These are phyloP conservation scores for Conus betulinus DNA, from an alignment of 1,140 invertebrate species.

Conservation along the genomic window DNA sequence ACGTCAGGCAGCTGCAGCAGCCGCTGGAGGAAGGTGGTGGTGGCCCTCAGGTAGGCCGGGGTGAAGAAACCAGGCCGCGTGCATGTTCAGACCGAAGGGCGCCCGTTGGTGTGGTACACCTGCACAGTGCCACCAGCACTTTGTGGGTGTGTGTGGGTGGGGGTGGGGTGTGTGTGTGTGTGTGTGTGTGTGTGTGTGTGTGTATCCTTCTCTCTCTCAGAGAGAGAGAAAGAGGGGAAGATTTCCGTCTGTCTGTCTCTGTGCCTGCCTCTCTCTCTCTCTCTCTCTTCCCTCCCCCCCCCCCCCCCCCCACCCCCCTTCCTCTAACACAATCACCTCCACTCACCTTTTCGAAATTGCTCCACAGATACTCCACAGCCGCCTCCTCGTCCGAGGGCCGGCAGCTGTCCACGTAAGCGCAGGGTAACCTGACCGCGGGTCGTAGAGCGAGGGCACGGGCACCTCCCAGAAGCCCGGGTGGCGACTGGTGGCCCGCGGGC, in stretches of 20 bases:
- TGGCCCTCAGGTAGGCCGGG: slow-evolving; percentile 47
- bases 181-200: too few relatives aligned
- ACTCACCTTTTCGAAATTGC: slow-evolving; percentile 56
- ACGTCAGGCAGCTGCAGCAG: slow-evolving; percentile 83
- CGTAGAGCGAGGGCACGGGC: slow-evolving; percentile 54
- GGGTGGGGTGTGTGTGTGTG: too few relatives aligned
- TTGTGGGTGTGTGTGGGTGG: too few relatives aligned
- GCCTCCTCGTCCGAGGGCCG: slow-evolving; percentile 49
- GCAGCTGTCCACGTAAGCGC: slow-evolving; percentile 65
- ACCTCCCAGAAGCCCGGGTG: slow-evolving; percentile 62
- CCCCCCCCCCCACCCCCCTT: not conserved
- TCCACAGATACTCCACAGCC: slow-evolving; percentile 59
- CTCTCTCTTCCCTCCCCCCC: too few relatives aligned
- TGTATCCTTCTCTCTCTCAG: too few relatives aligned
- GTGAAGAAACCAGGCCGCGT: slow-evolving; percentile 61
- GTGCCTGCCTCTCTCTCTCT: too few relatives aligned
- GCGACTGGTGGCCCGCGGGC: slow-evolving; percentile 38
- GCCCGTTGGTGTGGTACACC: slow-evolving; percentile 58
- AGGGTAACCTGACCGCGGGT: slow-evolving; percentile 49
- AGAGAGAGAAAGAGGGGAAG: too few relatives aligned
- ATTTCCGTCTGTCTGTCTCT: too few relatives aligned
- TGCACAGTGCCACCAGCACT: not conserved
- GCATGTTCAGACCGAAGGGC: slow-evolving; percentile 67
- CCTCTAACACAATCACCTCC: not conserved
- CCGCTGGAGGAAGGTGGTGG: slow-evolving; percentile 54